Base-by-base conservation (phyloP, 2,113 vertebrate genomes). In the Vombatus ursinus region DNA sequence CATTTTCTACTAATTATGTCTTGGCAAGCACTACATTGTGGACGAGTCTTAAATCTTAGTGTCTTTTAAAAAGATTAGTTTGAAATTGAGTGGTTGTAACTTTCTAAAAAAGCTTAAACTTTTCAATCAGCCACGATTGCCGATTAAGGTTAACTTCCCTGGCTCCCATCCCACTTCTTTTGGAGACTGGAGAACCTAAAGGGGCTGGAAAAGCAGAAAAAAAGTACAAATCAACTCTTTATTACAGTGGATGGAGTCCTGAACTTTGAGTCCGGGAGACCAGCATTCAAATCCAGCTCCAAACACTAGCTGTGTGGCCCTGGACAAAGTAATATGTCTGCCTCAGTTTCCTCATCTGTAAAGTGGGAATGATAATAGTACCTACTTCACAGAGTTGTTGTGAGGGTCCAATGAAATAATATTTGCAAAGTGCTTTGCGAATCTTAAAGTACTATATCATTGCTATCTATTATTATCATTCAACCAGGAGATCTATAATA, bases 1-100 rank as follows among this genome's bases (percentile, higher is more conserved):
- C 96, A 96, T 98, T 97, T 98, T 97, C 96, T 97, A 93, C 95
- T 97, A 98, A 98, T 98, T 98, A 98, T 90, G 93, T 97, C 97
- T 98, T 98, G 98, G 97, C 96, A 94, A 97, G 96, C 47, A 89
- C 49, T 92, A 91, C 52, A 61, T 97, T 96, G 96, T 97, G 94
- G 95, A 96, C 93, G 96, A 96, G 96, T 94, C 97, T 98, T 97
- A 96, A 97, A 96, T 96, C 96, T 97, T 95, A 48, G 37, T 89
- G 94, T 96, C 96, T 98, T 98, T 92, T 96, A 97, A 95, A 93
- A 96, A 97, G 97, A 94, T 96, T 96, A 96, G 68, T 94, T 91
- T 52, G 94, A 97, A 95, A 96, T 92, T 93, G 91, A 97, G 95
- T 37, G 77, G n/a, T 96, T 91, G 89, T 94, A 96, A n/a, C 44